phyloP scores from a whole-genome alignment of 2,797 vertebrate genomes.

The Mormyrops boulengeri region DNA sequence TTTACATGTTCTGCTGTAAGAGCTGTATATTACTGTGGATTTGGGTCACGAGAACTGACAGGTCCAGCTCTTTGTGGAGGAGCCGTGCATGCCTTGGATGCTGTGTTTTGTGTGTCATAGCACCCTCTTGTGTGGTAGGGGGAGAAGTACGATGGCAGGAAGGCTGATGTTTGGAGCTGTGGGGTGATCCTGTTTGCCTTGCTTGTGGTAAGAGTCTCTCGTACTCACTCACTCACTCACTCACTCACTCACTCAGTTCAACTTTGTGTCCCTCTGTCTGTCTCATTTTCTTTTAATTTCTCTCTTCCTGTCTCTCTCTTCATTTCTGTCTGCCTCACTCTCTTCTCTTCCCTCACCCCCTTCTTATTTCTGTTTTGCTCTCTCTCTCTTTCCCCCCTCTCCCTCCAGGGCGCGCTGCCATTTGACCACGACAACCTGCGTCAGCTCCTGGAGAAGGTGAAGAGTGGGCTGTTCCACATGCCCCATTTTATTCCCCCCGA shows the following conservation, averaged over 20 bases:
- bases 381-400: not conserved
- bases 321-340: not conserved
- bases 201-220: conserved; percentile 71
- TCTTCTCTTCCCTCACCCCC: not conserved
- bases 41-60: not conserved
- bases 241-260: not conserved
- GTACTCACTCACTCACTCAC: not conserved
- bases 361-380: not conserved
- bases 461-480: conserved; percentile 87
- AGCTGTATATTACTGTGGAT: not conserved
- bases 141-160: conserved; percentile 83
- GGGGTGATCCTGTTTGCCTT: conserved; percentile 88
- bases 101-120: conserved; percentile 16
- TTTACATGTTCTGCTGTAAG: not conserved
- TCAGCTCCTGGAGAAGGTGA: conserved; percentile 87
- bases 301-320: not conserved
- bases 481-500: conserved; percentile 86
- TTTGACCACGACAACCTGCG: conserved; percentile 88
- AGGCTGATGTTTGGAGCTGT: conserved; percentile 89
- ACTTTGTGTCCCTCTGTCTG: not conserved
- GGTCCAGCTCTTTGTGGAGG: not conserved
- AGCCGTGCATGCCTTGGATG: not conserved
- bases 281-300: not conserved
- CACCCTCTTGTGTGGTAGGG: conserved; percentile 54
- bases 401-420: conserved; percentile 75